Conservation (phyloP, 1,140 invertebrate species). For the Zaprionus ornatus region DNA sequence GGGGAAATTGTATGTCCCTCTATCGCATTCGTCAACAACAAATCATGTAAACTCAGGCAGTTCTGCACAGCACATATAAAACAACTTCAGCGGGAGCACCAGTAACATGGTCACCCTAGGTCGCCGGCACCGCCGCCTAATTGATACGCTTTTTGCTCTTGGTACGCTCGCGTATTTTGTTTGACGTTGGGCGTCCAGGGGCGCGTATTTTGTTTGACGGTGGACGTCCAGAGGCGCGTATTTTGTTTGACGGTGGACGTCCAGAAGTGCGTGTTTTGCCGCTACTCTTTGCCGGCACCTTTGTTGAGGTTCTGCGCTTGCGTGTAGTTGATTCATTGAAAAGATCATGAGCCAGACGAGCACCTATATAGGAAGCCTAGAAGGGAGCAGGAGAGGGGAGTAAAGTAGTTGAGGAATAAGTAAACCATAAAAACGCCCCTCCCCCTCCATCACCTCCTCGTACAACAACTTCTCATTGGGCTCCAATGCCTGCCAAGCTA, state of each 20-base stretch:
- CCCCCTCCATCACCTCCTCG: not conserved
- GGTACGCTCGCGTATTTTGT: not conserved
- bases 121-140: not conserved
- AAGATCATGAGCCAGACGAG: conserved; percentile 12
- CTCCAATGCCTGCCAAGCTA: not conserved
- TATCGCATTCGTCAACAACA: too few relatives aligned
- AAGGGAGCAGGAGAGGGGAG: too few relatives aligned
- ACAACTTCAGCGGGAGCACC: too few relatives aligned
- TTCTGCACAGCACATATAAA: too few relatives aligned
- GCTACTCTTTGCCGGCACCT: not conserved
- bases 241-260: not conserved
- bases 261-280: accelerated
- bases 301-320: not conserved
- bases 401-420: not conserved
- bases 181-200: not conserved
- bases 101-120: not conserved
- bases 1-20: not conserved
- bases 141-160: not conserved
- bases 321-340: not conserved
- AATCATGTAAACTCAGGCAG: too few relatives aligned
- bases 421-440: not conserved
- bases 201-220: not conserved
- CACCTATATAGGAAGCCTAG: conserved; percentile 7
- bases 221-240: not conserved
- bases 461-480: not conserved